Base-by-base conservation (phyloP, 1,140 invertebrate species). In the Listronotus bonariensis region DNA sequence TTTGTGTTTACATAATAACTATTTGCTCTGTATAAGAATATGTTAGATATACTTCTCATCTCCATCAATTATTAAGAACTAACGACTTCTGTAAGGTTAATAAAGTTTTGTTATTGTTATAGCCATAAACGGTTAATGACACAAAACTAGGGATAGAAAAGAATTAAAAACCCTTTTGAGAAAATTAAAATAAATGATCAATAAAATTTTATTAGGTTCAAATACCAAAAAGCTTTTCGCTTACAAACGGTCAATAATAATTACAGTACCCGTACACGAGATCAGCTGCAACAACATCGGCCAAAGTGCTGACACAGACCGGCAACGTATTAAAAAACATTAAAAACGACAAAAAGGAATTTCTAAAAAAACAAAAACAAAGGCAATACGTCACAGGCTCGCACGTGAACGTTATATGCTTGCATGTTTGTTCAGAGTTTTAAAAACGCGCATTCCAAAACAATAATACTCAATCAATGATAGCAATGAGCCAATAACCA, bases 401-500 rank as follows among this genome's bases (percentile, higher is more conserved):
- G 67, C 52, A 69, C 72, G 67, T 64, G 63, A 63, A 55, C 38
- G 61, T 67, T 67, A 67, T 63, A 64, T 67, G 54, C 66, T 67
- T 68, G 68, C 61, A 68, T 78, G 72, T 77, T 76, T 77, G 72
- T 77, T 72, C 74, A 75, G 77, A 75, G 74, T 77, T 78, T 78
- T 77, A 77, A 78, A 78, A 78, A 78, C 75, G 77, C 77, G 77
- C 77, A 78, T 77, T 77, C 74, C 77, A 79, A 79, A 79, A 79
- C 75, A 79, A 79, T 79, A 78, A 79, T 79, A 79, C 76, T 79
- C 77, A 79, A 79, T 79, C 77, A 79, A 78, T 77, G 77, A 78
- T 78, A 76, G 76, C 75, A 77, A 77, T 78, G 77, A 78, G 77
- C 77, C 77, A 79, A 79, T 79, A 79, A 79, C 77, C 77, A 79